These are phyloP conservation scores for Chunga burmeisteri DNA, from an alignment of 2,113 vertebrate species.

Conservation along the genomic window DNA sequence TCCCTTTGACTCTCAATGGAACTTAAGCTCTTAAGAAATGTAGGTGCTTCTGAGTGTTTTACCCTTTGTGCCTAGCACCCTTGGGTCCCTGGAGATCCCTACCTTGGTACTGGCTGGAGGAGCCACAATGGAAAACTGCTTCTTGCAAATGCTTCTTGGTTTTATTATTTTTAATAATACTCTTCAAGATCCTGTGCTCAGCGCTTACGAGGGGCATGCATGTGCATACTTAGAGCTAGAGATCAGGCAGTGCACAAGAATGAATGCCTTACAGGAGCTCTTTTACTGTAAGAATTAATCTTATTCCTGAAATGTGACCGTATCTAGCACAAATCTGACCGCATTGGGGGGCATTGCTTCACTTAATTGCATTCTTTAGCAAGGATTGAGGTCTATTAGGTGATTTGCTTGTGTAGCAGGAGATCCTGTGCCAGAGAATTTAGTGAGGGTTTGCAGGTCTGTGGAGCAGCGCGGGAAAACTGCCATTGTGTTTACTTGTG, in stretches of 20 bases:
- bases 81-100: background rate
- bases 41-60: background rate
- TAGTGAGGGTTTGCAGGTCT: background rate
- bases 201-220: background rate
- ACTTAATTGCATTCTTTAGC: constrained; percentile 49
- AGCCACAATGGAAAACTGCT: background rate
- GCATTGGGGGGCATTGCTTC: background rate
- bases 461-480: background rate
- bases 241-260: background rate
- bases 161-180: background rate
- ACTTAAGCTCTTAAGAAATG: constrained; percentile 53
- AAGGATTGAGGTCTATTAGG: constrained; percentile 28
- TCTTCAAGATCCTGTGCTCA: background rate
- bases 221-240: background rate
- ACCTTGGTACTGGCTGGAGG: background rate
- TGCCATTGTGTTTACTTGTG: background rate
- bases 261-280: constrained; percentile 18
- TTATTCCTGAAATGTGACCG: constrained; percentile 44
- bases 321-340: constrained; percentile 43
- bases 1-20: constrained; percentile 33
- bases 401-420: background rate
- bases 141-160: background rate
- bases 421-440: background rate
- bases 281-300: constrained; percentile 55
- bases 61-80: background rate